Evolutionary conservation across 2,797 vertebrate genomes (phyloP).

Genomic region (Tympanoctomys barrerae): DNA sequence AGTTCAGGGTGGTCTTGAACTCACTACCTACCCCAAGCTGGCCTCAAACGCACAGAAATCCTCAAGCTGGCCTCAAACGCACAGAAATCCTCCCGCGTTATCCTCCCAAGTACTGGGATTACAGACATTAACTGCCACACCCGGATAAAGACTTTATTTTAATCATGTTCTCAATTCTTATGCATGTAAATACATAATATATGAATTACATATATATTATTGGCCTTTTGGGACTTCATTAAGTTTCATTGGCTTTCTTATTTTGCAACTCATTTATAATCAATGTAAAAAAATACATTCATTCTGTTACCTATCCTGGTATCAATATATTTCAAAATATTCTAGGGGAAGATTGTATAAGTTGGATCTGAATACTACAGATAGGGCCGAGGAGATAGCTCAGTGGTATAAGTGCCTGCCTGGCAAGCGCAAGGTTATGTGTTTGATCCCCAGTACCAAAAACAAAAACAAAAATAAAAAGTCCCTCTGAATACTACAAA

Average conservation of each 20-base stretch:
- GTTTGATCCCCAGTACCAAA: too few species aligned
- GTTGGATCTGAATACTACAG: constrained; percentile 39
- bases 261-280: constrained; percentile 11
- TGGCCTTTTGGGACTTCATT: not conserved
- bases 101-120: not conserved
- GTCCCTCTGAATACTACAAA: not conserved
- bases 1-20: too few species aligned
- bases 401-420: too few species aligned
- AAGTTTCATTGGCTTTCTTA: constrained; percentile 29
- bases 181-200: not conserved
- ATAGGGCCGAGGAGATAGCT: not conserved
- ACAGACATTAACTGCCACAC: not conserved
- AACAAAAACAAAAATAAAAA: too few species aligned
- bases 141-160: constrained; percentile 1
- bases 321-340: constrained; percentile 45
- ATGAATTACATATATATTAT: not conserved
- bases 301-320: constrained; percentile 32
- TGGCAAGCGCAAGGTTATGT: too few species aligned
- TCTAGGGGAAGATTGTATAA: constrained; percentile 17
- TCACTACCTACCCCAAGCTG: too few species aligned
- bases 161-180: constrained; percentile 12
- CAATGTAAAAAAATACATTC: constrained; percentile 30
- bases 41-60: not conserved
- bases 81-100: not conserved
- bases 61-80: not conserved